These are phyloP conservation scores for Ischnura elegans DNA, from an alignment of 2,888 invertebrate species.

Conservation along the genomic window DNA sequence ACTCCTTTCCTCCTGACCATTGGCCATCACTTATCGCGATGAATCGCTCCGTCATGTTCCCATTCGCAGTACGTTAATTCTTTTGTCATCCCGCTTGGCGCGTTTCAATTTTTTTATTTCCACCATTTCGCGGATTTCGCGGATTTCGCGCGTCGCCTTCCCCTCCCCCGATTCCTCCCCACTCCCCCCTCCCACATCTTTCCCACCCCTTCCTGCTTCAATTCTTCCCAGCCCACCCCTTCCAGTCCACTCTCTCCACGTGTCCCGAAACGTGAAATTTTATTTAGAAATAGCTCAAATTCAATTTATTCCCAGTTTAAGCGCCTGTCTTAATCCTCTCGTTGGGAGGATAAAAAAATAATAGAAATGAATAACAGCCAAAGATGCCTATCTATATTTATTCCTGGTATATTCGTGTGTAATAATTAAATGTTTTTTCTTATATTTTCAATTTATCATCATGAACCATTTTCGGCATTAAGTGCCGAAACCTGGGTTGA, in stretches of 20 bases:
- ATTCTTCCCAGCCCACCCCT: too few species aligned
- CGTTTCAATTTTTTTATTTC: conserved; percentile 57
- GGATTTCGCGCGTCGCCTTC: conserved; percentile 24
- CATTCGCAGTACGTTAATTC: conserved; percentile 65
- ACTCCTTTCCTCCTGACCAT: conserved; percentile 42
- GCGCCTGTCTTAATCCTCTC: conserved; percentile 59
- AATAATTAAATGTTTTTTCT: too few species aligned
- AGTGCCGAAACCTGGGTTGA: too few species aligned
- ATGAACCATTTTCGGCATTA: too few species aligned
- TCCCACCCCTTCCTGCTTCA: neutral
- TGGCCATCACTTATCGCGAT: conserved; percentile 66
- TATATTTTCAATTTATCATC: too few species aligned
- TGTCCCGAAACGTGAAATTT: conserved; percentile 20
- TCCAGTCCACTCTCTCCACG: neutral
- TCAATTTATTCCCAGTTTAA: conserved; percentile 50
- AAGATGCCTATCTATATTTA: neutral
- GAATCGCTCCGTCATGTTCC: conserved; percentile 63
- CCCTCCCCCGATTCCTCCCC: neutral
- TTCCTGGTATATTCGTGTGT: too few species aligned
- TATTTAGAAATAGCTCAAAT: conserved; percentile 62
- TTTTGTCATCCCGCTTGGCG: conserved; percentile 60
- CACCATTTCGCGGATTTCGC: conserved; percentile 57
- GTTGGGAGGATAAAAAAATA: neutral
- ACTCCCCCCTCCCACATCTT: neutral
- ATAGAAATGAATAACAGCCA: neutral